Conservation (phyloP, 2,113 vertebrate genomes). For the Saimiri boliviensis region DNA sequence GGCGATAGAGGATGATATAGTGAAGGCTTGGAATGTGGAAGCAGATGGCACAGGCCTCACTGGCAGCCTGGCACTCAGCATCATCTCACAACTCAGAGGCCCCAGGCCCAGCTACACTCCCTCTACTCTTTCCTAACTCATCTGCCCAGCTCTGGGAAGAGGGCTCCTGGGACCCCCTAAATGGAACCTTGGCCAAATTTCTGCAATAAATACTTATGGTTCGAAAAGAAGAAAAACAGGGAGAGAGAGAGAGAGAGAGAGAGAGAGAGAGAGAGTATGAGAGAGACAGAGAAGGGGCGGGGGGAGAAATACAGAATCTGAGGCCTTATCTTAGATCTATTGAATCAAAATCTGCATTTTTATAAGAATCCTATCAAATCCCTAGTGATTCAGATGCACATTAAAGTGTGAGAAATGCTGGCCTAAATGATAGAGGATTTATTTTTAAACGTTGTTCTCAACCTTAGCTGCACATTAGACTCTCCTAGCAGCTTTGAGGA, state of each 20-base stretch:
- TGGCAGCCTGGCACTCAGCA: slow-evolving; percentile 89
- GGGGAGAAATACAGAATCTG: no score
- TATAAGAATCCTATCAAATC: not conserved
- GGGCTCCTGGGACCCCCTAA: not conserved
- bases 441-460: not conserved
- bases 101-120: fast-evolving
- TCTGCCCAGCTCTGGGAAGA: not conserved
- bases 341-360: not conserved
- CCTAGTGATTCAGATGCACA: not conserved
- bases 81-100: slow-evolving; percentile 75
- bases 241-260: no score
- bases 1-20: slow-evolving; percentile 80
- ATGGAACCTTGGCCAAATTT: not conserved
- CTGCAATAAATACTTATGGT: slow-evolving; percentile 59
- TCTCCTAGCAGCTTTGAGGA: not conserved
- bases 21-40: slow-evolving; percentile 90
- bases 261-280: no score
- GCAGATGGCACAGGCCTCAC: slow-evolving; percentile 92
- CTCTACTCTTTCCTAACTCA: not conserved
- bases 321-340: not conserved
- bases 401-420: not conserved
- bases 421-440: not conserved
- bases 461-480: not conserved
- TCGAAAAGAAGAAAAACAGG: not conserved
- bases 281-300: no score